Conservation (phyloP, 2,113 vertebrate genomes). For the Amphilophus citrinellus region DNA sequence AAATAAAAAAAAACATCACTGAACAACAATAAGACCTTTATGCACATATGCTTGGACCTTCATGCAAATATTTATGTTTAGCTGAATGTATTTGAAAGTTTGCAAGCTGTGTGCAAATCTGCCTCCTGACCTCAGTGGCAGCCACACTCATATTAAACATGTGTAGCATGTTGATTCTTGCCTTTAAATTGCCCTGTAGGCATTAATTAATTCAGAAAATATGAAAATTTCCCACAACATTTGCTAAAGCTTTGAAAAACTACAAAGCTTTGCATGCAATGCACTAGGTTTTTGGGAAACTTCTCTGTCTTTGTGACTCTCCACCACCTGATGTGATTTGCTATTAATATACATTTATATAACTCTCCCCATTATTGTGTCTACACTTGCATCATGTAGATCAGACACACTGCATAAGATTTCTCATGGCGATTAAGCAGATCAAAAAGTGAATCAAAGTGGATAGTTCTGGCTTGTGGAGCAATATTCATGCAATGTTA, state of each 20-base stretch:
- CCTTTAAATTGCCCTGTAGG: neutral
- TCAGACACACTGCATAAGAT: slow-evolving; percentile 17
- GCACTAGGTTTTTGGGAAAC: neutral
- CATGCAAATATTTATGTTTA: neutral
- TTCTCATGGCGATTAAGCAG: slow-evolving; percentile 21
- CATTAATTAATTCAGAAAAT: neutral
- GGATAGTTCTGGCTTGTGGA: slow-evolving; percentile 14
- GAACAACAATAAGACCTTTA: neutral
- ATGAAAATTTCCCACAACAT: neutral
- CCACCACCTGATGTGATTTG: neutral
- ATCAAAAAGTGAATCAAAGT: slow-evolving; percentile 43
- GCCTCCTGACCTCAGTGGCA: neutral
- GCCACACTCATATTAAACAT: neutral
- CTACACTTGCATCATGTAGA: neutral
- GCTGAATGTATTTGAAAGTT: neutral
- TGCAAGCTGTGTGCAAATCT: neutral
- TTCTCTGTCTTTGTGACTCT: neutral
- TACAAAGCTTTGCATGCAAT: neutral
- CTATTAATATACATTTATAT: slow-evolving; percentile 11
- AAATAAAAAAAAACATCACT: neutral
- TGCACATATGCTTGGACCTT: neutral
- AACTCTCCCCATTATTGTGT: slow-evolving; percentile 1
- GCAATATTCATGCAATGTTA: slow-evolving; percentile 40
- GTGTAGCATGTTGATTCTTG: neutral
- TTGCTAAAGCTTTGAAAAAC: slow-evolving; percentile 3